Evolutionary conservation across 1,140 invertebrate species (phyloP).

Genomic region (Caenorhabditis brenneri): DNA sequence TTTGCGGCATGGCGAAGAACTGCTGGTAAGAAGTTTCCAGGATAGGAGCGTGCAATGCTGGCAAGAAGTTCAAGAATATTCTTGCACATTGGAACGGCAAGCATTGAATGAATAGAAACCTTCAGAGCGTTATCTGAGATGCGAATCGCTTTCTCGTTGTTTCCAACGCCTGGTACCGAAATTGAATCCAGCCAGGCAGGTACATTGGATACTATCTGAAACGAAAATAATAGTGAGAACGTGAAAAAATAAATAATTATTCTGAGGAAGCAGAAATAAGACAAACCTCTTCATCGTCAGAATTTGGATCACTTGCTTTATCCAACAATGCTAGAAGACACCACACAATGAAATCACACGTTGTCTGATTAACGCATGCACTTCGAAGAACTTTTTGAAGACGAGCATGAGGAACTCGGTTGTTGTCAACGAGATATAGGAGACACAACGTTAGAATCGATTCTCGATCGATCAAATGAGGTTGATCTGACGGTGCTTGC

Average conservation of each 20-base stretch:
- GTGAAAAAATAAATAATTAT: neutral
- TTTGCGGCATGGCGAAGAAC: constrained; percentile 41
- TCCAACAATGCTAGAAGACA: constrained; percentile 60
- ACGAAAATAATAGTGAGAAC: neutral
- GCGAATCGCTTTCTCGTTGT: constrained; percentile 31
- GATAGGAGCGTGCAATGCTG: constrained; percentile 53
- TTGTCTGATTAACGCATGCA: constrained; percentile 53
- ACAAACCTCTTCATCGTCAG: constrained; percentile 49
- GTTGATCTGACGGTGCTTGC: constrained; percentile 41
- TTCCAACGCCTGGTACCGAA: constrained; percentile 40
- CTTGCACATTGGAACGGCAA: constrained; percentile 11
- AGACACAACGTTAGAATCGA: constrained; percentile 60
- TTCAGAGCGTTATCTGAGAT: constrained; percentile 46
- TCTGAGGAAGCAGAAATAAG: neutral
- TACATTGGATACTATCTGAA: constrained; percentile 41
- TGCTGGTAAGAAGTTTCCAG: constrained; percentile 52
- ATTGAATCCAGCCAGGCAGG: constrained; percentile 48
- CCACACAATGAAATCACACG: constrained; percentile 65
- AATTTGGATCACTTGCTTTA: constrained; percentile 49
- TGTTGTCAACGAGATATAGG: constrained; percentile 63
- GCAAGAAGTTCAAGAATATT: constrained; percentile 49
- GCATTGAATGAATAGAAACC: constrained; percentile 48
- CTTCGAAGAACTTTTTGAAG: constrained; percentile 56
- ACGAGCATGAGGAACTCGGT: constrained; percentile 57
- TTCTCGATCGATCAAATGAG: constrained; percentile 61